These are phyloP conservation scores for Tetraneura akinire DNA, from an alignment of 1,140 invertebrate species.

Conservation along the genomic window DNA sequence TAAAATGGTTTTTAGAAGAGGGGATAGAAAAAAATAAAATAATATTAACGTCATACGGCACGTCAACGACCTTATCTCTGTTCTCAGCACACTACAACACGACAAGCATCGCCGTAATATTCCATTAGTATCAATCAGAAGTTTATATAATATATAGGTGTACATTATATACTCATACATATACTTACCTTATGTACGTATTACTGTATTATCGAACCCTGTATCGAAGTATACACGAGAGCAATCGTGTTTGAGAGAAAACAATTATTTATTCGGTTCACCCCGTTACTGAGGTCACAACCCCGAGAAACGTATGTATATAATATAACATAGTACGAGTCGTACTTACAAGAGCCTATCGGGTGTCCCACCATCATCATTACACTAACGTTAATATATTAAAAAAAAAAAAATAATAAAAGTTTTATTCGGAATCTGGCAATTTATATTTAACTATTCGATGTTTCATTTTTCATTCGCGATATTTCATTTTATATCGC, in stretches of 20 bases:
- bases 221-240: neutral
- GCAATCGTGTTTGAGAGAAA: neutral
- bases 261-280: slow-evolving; percentile 15
- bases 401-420: no score
- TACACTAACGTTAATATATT: no score
- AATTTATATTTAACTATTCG: no score
- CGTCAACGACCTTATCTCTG: slow-evolving; percentile 32
- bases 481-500: no score
- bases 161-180: neutral
- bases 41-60: neutral
- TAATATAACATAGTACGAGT: neutral
- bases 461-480: no score
- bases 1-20: neutral
- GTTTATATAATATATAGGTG: neutral
- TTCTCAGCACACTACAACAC: neutral
- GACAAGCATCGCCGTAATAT: neutral
- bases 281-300: slow-evolving; percentile 31
- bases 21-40: neutral
- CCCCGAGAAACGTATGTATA: neutral
- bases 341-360: no score
- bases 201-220: no score
- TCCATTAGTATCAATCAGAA: slow-evolving; percentile 42
- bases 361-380: no score
- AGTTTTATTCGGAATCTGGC: no score
- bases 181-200: neutral